A percentile compares a stretch with the other conserved stretches of the same genome.
phyloP scores from a whole-genome alignment of 1,140 invertebrate species.

The Drosophila carrolli region DNA sequence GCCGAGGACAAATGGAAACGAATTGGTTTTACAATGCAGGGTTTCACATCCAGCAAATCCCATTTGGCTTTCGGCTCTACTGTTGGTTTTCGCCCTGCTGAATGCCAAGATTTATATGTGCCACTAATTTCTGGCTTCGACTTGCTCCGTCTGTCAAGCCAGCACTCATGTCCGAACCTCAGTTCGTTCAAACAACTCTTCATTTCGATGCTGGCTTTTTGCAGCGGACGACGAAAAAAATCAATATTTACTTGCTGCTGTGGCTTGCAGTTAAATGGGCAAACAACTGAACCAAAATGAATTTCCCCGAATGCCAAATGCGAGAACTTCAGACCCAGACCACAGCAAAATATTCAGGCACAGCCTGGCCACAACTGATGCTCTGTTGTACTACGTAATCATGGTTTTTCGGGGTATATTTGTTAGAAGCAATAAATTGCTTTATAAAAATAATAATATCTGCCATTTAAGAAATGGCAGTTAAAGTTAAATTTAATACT shows the following conservation, averaged over 20 bases:
- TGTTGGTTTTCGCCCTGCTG: conserved; percentile 23
- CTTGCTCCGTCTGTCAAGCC: conserved; percentile 13
- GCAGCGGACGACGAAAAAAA: conserved; percentile 45
- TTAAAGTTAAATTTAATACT: too few relatives aligned
- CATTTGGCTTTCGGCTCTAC: conserved; percentile 37
- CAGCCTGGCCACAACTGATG: conserved; percentile 23
- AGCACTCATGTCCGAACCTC: conserved; percentile 21
- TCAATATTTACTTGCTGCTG: conserved; percentile 67
- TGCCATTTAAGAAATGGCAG: too few relatives aligned
- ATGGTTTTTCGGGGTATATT: neutral
- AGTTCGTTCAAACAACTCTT: conserved; percentile 37
- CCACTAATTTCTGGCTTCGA: conserved; percentile 44
- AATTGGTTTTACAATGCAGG: conserved; percentile 71
- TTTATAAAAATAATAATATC: too few relatives aligned
- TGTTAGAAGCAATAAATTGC: too few relatives aligned
- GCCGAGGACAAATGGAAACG: conserved; percentile 60
- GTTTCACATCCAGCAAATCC: conserved; percentile 50
- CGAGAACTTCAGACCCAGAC: conserved; percentile 18
- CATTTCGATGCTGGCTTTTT: conserved; percentile 33
- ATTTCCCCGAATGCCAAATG: conserved; percentile 15
- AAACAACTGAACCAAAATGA: conserved; percentile 56
- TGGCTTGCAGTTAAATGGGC: conserved; percentile 64
- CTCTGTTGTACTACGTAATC: conserved; percentile 2
- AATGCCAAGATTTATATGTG: conserved; percentile 24
- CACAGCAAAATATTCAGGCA: conserved; percentile 43